Base-by-base conservation (phyloP, 2,113 vertebrate genomes). In the Passerina amoena region DNA sequence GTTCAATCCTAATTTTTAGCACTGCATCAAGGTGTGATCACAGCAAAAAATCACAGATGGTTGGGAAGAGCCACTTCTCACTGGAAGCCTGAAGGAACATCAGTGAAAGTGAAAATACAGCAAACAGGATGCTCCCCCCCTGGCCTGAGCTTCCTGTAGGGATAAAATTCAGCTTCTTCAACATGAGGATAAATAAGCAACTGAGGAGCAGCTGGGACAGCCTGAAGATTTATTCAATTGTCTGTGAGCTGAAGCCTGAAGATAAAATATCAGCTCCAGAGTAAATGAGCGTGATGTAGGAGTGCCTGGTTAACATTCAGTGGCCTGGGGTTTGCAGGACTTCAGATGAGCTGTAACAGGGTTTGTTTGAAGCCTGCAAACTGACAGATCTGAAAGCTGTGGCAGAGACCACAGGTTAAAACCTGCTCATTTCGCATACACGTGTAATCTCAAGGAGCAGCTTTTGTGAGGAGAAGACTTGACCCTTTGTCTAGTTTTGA, bases 21-120 rank as follows among this genome's bases (percentile, higher is more conserved):
- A 21, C 10, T 94, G 22, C 94, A 81, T 72, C 92, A 92, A 78
- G 95, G 97, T 7, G 82, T 91, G 56, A 92, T 77, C 14, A 12
- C 37, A 17, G 96, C 96, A 51, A 94, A 96, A 95, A 9, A 95
- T 54, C 60, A 81, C 18, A 59, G 96, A 92, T 2, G 78, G 93
- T 3, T 77, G 72, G 47, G 94, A 97, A 83, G 95, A 97, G 59
- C 59, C 92, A 68, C 83, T 82, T 68, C 70, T 94, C 86, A 94
- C 93, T 47, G 68, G 92, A 79, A 95, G 95, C 80, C 33, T 69
- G 13, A 11, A 69, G n/a, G 66, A 73, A 84, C 37, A 47, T 27
- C 56, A 83, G 40, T 50, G 56, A 83, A 45, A 63, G 4, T 40
- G 69, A 65, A 76, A 88, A 56, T 24, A 28, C 27, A 71, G 48